A percentile compares a stretch with the other conserved stretches of the same genome.
These are phyloP conservation scores for Siphonodentalium dalli DNA, from an alignment of 2,888 invertebrate genomes.

Conservation along the genomic window DNA sequence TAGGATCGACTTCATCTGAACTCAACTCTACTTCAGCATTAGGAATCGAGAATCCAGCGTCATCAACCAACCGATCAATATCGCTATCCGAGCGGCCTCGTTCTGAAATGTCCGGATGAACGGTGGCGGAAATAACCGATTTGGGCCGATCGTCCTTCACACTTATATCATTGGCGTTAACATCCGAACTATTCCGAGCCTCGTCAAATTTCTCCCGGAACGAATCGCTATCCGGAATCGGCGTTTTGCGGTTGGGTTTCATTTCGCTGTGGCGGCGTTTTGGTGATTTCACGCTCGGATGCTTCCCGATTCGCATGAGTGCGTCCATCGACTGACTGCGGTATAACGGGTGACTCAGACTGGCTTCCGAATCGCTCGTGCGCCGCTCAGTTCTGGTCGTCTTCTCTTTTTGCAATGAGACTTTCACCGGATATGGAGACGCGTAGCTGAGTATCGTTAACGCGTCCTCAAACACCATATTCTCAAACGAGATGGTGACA, in stretches of 20 bases:
- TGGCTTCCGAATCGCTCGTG: slow-evolving; percentile 49
- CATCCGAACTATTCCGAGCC: neutral
- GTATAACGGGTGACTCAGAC: slow-evolving; percentile 80
- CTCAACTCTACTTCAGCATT: too few species aligned
- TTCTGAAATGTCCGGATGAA: too few species aligned
- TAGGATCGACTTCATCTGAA: too few species aligned
- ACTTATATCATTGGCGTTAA: neutral
- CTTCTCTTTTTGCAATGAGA: slow-evolving; percentile 75
- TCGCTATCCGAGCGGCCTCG: too few species aligned
- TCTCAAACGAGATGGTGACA: slow-evolving; percentile 85
- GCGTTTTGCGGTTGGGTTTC: too few species aligned
- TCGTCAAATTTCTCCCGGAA: slow-evolving; percentile 17
- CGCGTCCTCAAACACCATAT: slow-evolving; percentile 90
- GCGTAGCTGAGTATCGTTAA: slow-evolving; percentile 88
- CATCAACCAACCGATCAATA: too few species aligned
- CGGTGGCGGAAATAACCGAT: too few species aligned
- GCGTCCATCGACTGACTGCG: slow-evolving; percentile 82
- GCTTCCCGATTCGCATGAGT: slow-evolving; percentile 71
- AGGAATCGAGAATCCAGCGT: too few species aligned
- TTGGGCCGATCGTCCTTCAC: too few species aligned
- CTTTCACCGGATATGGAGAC: slow-evolving; percentile 78
- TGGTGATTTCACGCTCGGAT: slow-evolving; percentile 29
- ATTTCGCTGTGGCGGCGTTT: slow-evolving; percentile 47
- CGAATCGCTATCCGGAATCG: slow-evolving; percentile 17
- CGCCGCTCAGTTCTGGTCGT: slow-evolving; percentile 37